These are phyloP conservation scores for Oxycera nigricornis DNA, from an alignment of 2,888 invertebrate genomes.

Conservation along the genomic window DNA sequence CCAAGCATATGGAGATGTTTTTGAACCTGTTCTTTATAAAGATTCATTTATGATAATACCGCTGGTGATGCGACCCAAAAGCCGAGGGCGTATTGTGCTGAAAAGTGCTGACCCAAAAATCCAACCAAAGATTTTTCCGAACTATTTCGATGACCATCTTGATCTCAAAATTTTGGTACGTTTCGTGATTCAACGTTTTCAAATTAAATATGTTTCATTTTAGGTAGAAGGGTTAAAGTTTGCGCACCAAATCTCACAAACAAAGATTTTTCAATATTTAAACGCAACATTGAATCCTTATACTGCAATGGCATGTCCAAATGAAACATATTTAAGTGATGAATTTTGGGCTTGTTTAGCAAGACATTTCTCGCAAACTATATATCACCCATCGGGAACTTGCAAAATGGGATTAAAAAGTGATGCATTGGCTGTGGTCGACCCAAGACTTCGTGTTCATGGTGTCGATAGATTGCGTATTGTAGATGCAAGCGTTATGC, in stretches of 20 bases:
- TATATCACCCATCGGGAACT: conserved; percentile 83
- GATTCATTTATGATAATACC: conserved; percentile 75
- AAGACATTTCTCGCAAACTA: conserved; percentile 77
- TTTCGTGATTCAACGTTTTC: conserved; percentile 41
- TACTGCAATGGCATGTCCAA: conserved; percentile 71
- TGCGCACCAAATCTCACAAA: conserved; percentile 68
- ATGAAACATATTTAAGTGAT: conserved; percentile 69
- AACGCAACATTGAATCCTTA: conserved; percentile 71
- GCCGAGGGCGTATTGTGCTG: conserved; percentile 73
- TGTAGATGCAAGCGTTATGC: conserved; percentile 85
- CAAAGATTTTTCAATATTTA: conserved; percentile 67
- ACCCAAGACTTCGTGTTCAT: conserved; percentile 71
- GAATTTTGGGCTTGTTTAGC: conserved; percentile 81
- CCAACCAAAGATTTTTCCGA: conserved; percentile 85
- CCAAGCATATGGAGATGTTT: conserved; percentile 72
- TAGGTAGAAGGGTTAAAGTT: conserved; percentile 79
- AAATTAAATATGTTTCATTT: not conserved
- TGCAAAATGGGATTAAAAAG: conserved; percentile 77
- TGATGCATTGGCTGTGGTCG: conserved; percentile 72
- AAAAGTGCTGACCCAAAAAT: conserved; percentile 72
- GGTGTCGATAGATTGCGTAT: conserved; percentile 75
- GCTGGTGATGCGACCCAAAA: conserved; percentile 75
- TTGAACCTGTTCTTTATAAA: conserved; percentile 73
- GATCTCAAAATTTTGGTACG: conserved; percentile 77
- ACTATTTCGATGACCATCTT: conserved; percentile 77